A percentile compares a stretch with the other conserved stretches of the same genome.
phyloP scores from a whole-genome alignment of 2,113 vertebrate species.

The Brienomyrus brachyistius region DNA sequence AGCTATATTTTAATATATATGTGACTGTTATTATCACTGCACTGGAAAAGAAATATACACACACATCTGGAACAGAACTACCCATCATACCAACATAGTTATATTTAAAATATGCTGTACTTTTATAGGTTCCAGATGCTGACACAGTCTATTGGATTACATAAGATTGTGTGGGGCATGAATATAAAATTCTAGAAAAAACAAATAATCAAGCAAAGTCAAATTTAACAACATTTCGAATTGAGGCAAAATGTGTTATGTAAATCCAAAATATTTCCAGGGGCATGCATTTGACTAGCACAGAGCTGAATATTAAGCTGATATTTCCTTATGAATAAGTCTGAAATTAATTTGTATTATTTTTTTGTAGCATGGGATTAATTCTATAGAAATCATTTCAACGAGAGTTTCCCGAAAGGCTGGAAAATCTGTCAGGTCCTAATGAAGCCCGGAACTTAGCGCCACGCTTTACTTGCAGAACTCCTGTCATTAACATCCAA shows the following conservation, averaged over 20 bases:
- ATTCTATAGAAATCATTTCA: not conserved
- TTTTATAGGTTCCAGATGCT: slow-evolving; percentile 7
- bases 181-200: not conserved
- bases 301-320: not conserved
- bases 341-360: not conserved
- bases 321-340: not conserved
- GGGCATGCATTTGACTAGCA: not conserved
- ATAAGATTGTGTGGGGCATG: not conserved
- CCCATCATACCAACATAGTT: not conserved
- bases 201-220: not conserved
- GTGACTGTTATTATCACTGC: not conserved
- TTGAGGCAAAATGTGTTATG: not conserved
- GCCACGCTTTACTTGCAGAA: not conserved
- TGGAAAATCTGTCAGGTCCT: not conserved
- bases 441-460: not conserved
- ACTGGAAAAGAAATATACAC: not conserved
- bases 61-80: not conserved
- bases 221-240: not conserved
- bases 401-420: not conserved
- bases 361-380: not conserved
- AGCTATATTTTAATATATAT: not conserved
- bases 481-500: not conserved
- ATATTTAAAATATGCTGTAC: not conserved
- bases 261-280: not conserved
- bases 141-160: slow-evolving; percentile 1